Evolutionary conservation across 2,888 invertebrate species (phyloP).

Genomic region (Ectropis crepuscularia): DNA sequence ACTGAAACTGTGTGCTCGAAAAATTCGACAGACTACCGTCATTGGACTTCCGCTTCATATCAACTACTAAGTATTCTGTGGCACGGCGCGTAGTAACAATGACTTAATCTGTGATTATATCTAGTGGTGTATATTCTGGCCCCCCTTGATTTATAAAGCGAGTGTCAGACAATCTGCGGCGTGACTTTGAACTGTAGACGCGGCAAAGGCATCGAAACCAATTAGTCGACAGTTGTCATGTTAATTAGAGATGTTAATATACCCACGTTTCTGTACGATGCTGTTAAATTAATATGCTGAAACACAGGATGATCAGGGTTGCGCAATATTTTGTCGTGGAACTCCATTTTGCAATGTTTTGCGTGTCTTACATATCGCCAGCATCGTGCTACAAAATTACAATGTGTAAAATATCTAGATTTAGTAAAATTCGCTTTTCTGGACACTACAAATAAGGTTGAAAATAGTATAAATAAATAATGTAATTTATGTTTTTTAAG

Average conservation of each 20-base stretch:
- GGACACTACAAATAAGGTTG: too few relatives aligned
- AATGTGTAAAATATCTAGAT: too few relatives aligned
- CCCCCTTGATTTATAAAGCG: constrained; percentile 12
- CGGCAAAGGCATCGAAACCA: constrained; percentile 59
- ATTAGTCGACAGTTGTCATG: constrained; percentile 70
- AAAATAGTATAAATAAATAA: too few relatives aligned
- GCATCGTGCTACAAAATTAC: too few relatives aligned
- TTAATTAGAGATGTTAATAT: constrained; percentile 66
- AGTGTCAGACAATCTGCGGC: constrained; percentile 29
- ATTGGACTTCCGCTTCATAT: too few relatives aligned
- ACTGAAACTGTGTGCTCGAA: not conserved
- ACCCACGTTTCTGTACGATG: constrained; percentile 53
- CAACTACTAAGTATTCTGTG: not conserved
- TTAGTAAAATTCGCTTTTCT: too few relatives aligned
- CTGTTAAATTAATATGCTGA: constrained; percentile 62
- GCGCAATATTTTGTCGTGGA: constrained; percentile 7
- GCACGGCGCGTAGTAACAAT: not conserved
- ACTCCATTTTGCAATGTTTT: too few relatives aligned
- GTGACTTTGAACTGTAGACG: constrained; percentile 49
- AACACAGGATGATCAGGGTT: constrained; percentile 46
- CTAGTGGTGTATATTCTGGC: constrained; percentile 12
- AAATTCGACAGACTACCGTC: too few relatives aligned
- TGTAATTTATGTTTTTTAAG: too few relatives aligned
- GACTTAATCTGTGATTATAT: not conserved
- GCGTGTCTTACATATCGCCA: too few relatives aligned